A percentile compares a stretch with the other conserved stretches of the same genome.
Evolutionary conservation across 2,113 vertebrate genomes (phyloP).

Genomic region (Bos indicus): DNA sequence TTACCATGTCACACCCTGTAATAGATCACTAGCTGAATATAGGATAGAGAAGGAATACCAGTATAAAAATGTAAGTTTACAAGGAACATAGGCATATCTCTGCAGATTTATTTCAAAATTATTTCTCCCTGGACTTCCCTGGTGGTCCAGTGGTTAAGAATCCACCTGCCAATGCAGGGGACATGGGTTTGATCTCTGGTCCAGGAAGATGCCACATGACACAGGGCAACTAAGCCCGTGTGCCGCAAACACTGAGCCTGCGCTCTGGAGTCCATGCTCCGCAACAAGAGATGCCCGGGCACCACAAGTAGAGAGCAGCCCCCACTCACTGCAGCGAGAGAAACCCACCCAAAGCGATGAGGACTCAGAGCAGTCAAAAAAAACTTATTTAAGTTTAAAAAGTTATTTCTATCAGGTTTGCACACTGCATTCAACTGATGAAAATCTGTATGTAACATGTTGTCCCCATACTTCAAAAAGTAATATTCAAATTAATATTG

Average conservation of each 20-base stretch:
- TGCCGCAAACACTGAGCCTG: neutral
- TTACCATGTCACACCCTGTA: neutral
- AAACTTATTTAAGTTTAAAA: neutral
- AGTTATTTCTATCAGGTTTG: neutral
- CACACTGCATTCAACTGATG: neutral
- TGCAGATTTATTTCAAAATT: neutral
- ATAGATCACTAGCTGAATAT: neutral
- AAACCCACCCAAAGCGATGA: neutral
- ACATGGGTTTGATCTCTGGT: neutral
- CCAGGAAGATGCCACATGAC: neutral
- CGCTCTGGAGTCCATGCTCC: neutral
- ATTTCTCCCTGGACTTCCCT: neutral
- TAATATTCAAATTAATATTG: neutral
- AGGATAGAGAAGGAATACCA: neutral
- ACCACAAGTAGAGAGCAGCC: neutral
- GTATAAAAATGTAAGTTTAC: neutral
- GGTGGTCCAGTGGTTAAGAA: neutral
- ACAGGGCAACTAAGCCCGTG: neutral
- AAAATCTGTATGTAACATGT: neutral
- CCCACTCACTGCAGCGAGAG: neutral
- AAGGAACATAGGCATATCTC: neutral
- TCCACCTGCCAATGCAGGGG: neutral
- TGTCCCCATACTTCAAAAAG: neutral
- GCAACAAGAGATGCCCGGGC: neutral
- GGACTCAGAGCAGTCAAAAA: neutral